These are phyloP conservation scores for Pipistrellus kuhlii DNA, from an alignment of 2,797 vertebrate species.

Conservation along the genomic window DNA sequence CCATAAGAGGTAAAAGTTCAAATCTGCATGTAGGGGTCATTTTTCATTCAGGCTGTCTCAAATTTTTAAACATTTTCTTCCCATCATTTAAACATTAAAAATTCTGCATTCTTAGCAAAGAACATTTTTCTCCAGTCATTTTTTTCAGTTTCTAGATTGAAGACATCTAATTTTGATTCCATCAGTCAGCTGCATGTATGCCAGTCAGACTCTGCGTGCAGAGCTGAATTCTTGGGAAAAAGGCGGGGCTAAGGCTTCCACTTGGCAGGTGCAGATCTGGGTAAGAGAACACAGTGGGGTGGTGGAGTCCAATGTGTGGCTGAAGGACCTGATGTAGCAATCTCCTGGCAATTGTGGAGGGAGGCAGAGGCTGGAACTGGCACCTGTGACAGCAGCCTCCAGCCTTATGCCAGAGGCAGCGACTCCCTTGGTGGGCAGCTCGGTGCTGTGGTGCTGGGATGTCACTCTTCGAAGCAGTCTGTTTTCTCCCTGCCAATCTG, in stretches of 20 bases:
- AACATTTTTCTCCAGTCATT: neutral
- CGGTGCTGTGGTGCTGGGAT: neutral
- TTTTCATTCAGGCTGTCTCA: neutral
- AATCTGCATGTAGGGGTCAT: neutral
- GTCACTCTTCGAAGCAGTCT: neutral
- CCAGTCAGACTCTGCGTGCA: neutral
- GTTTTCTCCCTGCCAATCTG: neutral
- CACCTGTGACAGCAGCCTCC: neutral
- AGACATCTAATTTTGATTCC: neutral
- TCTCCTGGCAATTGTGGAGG: neutral
- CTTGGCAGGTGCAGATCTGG: neutral
- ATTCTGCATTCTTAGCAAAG: neutral
- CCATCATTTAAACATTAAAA: neutral
- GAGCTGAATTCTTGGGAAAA: neutral
- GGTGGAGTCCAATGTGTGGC: neutral
- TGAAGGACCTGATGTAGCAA: neutral
- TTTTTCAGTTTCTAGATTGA: constrained; percentile 11
- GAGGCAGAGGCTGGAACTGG: neutral
- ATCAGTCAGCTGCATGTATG: neutral
- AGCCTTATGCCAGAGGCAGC: neutral
- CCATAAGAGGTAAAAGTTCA: neutral
- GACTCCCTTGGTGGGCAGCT: neutral
- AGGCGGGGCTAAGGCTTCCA: neutral
- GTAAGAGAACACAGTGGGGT: neutral
- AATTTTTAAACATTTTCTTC: neutral